Conservation (phyloP, 1,140 invertebrate genomes). For the Dinoponera quadriceps region DNA sequence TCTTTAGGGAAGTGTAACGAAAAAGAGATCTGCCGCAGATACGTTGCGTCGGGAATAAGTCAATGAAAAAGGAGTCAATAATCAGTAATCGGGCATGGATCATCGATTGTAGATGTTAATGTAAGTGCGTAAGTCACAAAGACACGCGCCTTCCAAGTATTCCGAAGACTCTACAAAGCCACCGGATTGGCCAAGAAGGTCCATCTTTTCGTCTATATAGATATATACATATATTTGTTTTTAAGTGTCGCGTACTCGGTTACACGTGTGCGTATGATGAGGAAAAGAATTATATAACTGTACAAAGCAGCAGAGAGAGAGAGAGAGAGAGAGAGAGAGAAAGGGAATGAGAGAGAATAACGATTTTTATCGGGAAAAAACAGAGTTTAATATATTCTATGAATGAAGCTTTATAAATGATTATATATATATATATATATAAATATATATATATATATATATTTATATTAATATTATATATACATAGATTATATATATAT, state of each 20-base stretch:
- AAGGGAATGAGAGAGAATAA: constrained; percentile 21
- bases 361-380: constrained; percentile 63
- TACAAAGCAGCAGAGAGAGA: not conserved
- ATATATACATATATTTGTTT: not conserved
- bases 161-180: not conserved
- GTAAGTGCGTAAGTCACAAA: not conserved
- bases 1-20: not conserved
- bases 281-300: too few relatives aligned
- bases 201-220: not conserved
- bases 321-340: too few relatives aligned
- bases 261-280: not conserved
- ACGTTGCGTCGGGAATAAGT: not conserved
- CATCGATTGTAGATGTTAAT: constrained; percentile 17
- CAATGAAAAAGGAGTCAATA: constrained; percentile 51
- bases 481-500: constrained; percentile 63
- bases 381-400: constrained; percentile 76
- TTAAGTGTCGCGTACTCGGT: not conserved
- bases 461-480: constrained; percentile 37
- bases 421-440: constrained; percentile 54
- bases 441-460: constrained; percentile 25
- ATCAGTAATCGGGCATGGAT: constrained; percentile 1
- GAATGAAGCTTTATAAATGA: constrained; percentile 66
- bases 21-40: not conserved
- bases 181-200: not conserved
- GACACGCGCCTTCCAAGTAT: not conserved